Percentiles rank a stretch among this genome's conserved stretches.
Conservation (phyloP, 2,797 vertebrate genomes). For the Odontamblyopus rebecca region DNA sequence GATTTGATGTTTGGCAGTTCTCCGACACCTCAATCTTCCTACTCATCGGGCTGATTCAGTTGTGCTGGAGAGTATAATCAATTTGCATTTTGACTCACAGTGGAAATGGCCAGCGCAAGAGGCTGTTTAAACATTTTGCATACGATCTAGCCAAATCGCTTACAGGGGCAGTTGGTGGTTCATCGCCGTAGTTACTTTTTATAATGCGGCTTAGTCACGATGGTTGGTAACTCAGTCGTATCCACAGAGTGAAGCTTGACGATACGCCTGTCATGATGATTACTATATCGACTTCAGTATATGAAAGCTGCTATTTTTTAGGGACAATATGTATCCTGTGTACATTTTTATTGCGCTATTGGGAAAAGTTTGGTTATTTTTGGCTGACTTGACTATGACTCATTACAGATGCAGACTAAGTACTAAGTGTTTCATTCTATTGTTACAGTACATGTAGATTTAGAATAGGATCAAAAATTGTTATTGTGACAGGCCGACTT, state of each 20-base stretch:
- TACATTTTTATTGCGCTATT: no score
- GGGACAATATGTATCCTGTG: no score
- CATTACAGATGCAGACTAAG: no score
- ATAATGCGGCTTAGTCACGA: slow-evolving; percentile 32
- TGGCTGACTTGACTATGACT: no score
- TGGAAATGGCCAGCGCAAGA: slow-evolving; percentile 34
- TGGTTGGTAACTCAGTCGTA: not conserved
- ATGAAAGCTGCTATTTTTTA: no score
- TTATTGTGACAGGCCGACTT: no score
- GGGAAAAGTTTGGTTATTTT: no score
- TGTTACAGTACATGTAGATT: no score
- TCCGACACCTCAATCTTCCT: slow-evolving; percentile 7
- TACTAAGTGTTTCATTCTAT: no score
- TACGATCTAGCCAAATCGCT: slow-evolving; percentile 38
- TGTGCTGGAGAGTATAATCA: slow-evolving; percentile 34
- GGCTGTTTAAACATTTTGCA: slow-evolving; percentile 48
- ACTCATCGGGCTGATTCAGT: slow-evolving; percentile 36
- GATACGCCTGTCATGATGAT: no score
- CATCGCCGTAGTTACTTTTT: slow-evolving; percentile 25
- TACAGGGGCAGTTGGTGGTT: slow-evolving; percentile 31
- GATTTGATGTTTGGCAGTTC: slow-evolving; percentile 25
- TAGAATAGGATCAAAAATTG: no score
- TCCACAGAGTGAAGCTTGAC: not conserved
- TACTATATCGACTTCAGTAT: no score
- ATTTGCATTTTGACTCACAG: slow-evolving; percentile 49